Evolutionary conservation across 1,140 invertebrate species (phyloP).

Genomic region (Rhopalosiphum maidis): DNA sequence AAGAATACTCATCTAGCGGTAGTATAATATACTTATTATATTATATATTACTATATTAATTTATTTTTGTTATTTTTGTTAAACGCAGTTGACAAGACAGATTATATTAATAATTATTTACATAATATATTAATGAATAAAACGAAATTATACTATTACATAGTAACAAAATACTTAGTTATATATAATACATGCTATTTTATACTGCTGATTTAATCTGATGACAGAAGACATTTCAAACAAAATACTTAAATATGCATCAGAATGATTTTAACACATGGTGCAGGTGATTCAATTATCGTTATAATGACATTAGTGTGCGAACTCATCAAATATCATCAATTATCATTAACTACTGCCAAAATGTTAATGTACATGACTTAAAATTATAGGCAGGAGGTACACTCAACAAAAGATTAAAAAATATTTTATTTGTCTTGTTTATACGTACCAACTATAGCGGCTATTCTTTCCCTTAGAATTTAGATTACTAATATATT

Average conservation of each 20-base stretch:
- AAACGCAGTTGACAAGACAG: background rate
- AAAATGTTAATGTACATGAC: background rate
- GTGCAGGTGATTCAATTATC: background rate
- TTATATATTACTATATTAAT: background rate
- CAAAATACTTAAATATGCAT: conserved; percentile 5
- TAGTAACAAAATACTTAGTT: background rate
- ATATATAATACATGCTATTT: background rate
- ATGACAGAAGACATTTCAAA: background rate
- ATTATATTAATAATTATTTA: background rate
- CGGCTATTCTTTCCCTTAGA: background rate
- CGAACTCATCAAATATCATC: background rate
- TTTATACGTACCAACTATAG: background rate
- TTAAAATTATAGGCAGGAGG: background rate
- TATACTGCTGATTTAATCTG: background rate
- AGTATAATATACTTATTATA: background rate
- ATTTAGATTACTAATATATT: too few species aligned
- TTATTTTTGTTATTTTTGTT: background rate
- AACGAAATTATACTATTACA: background rate
- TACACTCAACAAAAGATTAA: background rate
- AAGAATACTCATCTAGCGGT: background rate
- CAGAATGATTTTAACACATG: background rate
- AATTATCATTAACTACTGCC: background rate
- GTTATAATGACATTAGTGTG: conserved; percentile 17
- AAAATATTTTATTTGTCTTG: background rate
- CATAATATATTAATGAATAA: background rate